A percentile compares a stretch with the other conserved stretches of the same genome.
phyloP scores from a whole-genome alignment of 2,797 vertebrate genomes.

The Dendrocincla tyrannina region DNA sequence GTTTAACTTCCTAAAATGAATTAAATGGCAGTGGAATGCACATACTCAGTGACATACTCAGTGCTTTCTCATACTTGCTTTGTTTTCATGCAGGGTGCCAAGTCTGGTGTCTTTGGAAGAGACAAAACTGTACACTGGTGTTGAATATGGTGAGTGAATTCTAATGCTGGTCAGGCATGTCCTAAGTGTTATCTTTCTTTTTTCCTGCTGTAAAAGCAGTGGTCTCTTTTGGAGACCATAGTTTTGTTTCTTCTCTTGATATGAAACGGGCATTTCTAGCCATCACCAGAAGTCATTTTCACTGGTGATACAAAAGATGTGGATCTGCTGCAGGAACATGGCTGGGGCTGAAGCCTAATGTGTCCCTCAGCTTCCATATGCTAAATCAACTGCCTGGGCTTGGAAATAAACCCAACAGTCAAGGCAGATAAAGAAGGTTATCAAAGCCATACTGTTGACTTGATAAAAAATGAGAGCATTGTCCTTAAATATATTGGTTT shows the following conservation, averaged over 20 bases:
- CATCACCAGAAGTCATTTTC: not conserved
- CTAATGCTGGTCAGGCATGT: not conserved
- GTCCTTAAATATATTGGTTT: not conserved
- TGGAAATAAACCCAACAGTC: not conserved
- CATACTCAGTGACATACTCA: not conserved
- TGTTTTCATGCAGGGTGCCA: conserved; percentile 82
- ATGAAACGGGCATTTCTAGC: not conserved
- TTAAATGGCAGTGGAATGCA: not conserved
- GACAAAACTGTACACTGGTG: conserved; percentile 89
- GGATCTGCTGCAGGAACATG: not conserved
- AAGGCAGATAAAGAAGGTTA: not conserved
- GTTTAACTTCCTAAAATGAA: not conserved
- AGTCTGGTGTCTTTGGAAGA: conserved; percentile 92
- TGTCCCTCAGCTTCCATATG: not conserved
- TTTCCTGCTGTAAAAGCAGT: not conserved
- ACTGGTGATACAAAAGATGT: accelerated
- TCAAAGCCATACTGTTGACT: not conserved
- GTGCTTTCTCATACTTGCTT: not conserved
- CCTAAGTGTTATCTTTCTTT: not conserved
- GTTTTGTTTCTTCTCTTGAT: not conserved
- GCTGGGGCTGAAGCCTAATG: not conserved
- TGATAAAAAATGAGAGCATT: not conserved
- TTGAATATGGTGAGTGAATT: conserved; percentile 85
- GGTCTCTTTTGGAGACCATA: not conserved
- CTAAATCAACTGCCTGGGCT: not conserved